These are phyloP conservation scores for Peromyscus polionotus DNA, from an alignment of 2,113 vertebrate species.

Conservation along the genomic window DNA sequence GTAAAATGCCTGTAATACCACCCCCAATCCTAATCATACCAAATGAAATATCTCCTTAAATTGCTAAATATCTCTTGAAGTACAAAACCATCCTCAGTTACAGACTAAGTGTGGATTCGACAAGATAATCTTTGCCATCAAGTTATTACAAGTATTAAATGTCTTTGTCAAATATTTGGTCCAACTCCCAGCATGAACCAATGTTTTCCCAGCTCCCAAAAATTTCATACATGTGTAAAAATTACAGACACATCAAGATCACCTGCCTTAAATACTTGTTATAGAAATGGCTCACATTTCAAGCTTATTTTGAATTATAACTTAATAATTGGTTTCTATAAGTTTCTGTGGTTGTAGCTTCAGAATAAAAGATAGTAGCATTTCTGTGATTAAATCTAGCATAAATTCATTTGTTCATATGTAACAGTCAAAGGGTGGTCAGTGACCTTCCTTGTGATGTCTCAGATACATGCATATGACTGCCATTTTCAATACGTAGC, in stretches of 20 bases:
- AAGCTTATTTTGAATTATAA: conserved; percentile 13
- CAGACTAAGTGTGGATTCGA: background rate
- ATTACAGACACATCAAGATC: background rate
- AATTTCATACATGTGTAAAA: background rate
- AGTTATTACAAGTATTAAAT: background rate
- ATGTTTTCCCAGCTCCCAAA: background rate
- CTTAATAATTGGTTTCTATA: background rate
- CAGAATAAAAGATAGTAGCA: conserved; percentile 23
- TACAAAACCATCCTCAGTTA: background rate
- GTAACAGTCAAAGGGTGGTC: background rate
- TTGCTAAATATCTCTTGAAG: background rate
- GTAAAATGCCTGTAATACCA: background rate
- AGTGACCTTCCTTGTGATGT: background rate
- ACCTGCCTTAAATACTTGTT: background rate
- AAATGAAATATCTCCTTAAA: conserved; percentile 4
- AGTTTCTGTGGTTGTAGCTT: background rate
- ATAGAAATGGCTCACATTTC: background rate
- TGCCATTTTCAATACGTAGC: background rate
- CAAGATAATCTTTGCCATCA: background rate
- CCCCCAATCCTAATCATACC: background rate
- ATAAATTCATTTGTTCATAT: background rate
- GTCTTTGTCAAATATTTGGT: background rate
- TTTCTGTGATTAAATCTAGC: background rate
- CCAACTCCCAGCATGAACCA: background rate
- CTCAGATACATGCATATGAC: background rate